Conservation (phyloP, 2,888 invertebrate species). For the Cantharis rufa region DNA sequence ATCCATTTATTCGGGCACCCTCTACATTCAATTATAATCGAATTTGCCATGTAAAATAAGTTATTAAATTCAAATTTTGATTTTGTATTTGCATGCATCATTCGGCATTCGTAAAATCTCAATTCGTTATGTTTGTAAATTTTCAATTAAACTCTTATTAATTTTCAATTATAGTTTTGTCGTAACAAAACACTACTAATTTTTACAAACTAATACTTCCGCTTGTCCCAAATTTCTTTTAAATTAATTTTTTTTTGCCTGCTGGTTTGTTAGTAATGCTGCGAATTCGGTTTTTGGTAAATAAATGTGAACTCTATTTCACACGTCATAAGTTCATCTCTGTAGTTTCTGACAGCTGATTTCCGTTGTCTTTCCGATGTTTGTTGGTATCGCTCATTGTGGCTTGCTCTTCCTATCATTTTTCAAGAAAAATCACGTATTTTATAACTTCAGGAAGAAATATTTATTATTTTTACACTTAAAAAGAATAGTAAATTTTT, state of each 20-base stretch:
- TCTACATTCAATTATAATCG: conserved; percentile 29
- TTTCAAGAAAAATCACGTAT: conserved; percentile 21
- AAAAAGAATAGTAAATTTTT: background rate
- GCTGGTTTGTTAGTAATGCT: conserved; percentile 7
- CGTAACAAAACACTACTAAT: background rate
- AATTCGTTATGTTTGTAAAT: conserved; percentile 14
- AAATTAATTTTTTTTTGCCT: background rate
- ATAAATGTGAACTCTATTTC: conserved; percentile 30
- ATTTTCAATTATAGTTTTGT: background rate
- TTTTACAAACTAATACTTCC: background rate
- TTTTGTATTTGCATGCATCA: conserved; percentile 17
- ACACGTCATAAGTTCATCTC: conserved; percentile 31
- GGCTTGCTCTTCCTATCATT: conserved; percentile 24
- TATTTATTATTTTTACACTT: background rate
- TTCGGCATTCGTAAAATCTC: conserved; percentile 15
- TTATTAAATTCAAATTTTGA: conserved; percentile 26
- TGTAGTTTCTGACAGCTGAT: conserved; percentile 32
- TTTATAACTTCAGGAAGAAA: conserved; percentile 1
- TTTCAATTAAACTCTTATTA: conserved; percentile 7
- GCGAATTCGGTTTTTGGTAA: conserved; percentile 25
- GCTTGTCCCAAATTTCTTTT: background rate
- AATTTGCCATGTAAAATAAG: conserved; percentile 25
- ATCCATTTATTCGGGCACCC: conserved; percentile 23
- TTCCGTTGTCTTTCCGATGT: conserved; percentile 35
- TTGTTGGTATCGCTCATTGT: conserved; percentile 33